Evolutionary conservation across 2,113 vertebrate genomes (phyloP).

Genomic region (Tonatia bakeri): DNA sequence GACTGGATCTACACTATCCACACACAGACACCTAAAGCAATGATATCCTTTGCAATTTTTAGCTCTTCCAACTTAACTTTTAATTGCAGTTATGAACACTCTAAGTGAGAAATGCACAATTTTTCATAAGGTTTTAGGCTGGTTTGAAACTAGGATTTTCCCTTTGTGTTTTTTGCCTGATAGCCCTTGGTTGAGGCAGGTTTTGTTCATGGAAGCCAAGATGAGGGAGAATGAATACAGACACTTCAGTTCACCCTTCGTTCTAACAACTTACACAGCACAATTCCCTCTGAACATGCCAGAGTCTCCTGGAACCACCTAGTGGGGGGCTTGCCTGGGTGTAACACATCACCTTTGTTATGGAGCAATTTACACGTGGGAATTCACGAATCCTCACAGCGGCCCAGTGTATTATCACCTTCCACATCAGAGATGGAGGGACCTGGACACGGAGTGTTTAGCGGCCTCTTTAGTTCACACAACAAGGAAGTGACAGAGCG

Average conservation of each 20-base stretch:
- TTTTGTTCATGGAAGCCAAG: not conserved
- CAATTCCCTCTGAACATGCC: not conserved
- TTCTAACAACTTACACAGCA: not conserved
- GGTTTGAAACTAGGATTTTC: not conserved
- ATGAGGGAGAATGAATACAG: not conserved
- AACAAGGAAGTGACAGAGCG: too few species aligned
- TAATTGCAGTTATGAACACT: not conserved
- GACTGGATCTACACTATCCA: not conserved
- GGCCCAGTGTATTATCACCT: not conserved
- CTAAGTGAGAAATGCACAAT: not conserved
- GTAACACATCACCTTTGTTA: not conserved
- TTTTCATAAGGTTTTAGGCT: not conserved
- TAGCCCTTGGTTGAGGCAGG: not conserved
- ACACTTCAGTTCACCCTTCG: not conserved
- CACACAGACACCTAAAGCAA: not conserved
- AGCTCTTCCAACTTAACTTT: not conserved
- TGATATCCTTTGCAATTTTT: not conserved
- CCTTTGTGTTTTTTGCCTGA: not conserved
- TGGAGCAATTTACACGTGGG: not conserved
- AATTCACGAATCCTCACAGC: not conserved
- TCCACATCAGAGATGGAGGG: not conserved
- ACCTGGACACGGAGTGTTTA: not conserved
- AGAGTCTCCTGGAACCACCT: not conserved
- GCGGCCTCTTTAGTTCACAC: not conserved
- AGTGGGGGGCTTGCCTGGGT: not conserved